These are phyloP conservation scores for Digitonthophagus gazella DNA, from an alignment of 2,888 invertebrate species.

Conservation along the genomic window DNA sequence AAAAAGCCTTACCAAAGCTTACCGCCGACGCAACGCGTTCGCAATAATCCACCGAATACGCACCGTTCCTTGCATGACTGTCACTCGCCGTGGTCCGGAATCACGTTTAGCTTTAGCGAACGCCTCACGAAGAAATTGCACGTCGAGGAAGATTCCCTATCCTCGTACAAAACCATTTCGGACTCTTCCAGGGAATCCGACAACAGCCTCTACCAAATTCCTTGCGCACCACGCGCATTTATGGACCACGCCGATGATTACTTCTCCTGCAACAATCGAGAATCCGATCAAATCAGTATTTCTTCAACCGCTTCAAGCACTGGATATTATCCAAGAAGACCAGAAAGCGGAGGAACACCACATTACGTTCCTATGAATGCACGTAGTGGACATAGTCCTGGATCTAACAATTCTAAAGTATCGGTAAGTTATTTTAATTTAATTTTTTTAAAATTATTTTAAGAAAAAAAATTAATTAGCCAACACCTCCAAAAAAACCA, in stretches of 20 bases:
- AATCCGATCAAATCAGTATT: constrained; percentile 62
- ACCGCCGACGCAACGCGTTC: constrained; percentile 42
- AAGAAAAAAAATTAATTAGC: constrained; percentile 51
- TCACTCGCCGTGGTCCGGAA: constrained; percentile 45
- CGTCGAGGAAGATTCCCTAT: constrained; percentile 38
- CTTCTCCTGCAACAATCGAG: constrained; percentile 53
- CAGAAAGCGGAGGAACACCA: constrained; percentile 51
- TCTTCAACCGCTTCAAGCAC: constrained; percentile 62
- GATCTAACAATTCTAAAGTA: constrained; percentile 59
- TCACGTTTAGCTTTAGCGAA: constrained; percentile 48
- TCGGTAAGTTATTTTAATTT: constrained; percentile 53
- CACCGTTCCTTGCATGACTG: constrained; percentile 42
- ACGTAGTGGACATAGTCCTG: constrained; percentile 56
- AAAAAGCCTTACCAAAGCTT: constrained; percentile 47
- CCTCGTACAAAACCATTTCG: constrained; percentile 44
- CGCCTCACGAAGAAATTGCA: constrained; percentile 38
- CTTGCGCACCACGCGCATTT: constrained; percentile 56
- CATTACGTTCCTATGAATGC: constrained; percentile 61
- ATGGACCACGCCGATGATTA: constrained; percentile 57
- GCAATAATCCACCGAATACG: constrained; percentile 37
- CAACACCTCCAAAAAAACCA: constrained; percentile 86
- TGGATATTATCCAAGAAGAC: constrained; percentile 53
- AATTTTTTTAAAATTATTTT: constrained; percentile 15
- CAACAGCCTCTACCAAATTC: constrained; percentile 58
- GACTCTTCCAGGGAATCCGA: constrained; percentile 57